Percentiles rank a stretch among this genome's conserved stretches.
Conservation (phyloP, 2,888 invertebrate species). For the Neria commutata region DNA sequence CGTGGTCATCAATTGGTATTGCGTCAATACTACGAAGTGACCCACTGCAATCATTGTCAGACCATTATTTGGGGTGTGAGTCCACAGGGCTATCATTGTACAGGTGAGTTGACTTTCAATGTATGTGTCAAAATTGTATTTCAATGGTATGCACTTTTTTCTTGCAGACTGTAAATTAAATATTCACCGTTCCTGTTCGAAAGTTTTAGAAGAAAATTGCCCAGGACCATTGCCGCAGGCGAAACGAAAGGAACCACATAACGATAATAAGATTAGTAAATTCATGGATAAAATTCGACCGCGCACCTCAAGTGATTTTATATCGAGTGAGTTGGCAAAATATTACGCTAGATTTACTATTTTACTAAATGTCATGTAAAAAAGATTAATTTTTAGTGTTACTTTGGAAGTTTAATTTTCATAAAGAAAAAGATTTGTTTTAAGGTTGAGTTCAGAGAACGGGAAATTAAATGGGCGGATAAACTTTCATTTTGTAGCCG, state of each 20-base stretch:
- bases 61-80: slow-evolving; percentile 93
- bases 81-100: slow-evolving; percentile 95
- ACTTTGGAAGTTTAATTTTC: background rate
- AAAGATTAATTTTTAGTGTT: background rate
- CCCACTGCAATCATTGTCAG: slow-evolving; percentile 92
- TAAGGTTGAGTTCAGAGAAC: too few species aligned
- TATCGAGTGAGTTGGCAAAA: slow-evolving; percentile 44
- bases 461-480: too few species aligned
- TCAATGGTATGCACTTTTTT: slow-evolving; percentile 48
- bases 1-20: slow-evolving; percentile 90
- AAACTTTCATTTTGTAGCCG: too few species aligned
- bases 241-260: slow-evolving; percentile 66
- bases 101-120: slow-evolving; percentile 68
- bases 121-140: background rate
- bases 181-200: slow-evolving; percentile 83
- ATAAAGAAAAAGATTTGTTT: too few species aligned
- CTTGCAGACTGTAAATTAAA: slow-evolving; percentile 79
- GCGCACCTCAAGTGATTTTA: slow-evolving; percentile 50
- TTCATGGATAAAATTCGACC: slow-evolving; percentile 71
- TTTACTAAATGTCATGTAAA: slow-evolving; percentile 17
- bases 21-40: slow-evolving; percentile 87
- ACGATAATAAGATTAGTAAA: slow-evolving; percentile 74
- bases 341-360: slow-evolving; percentile 17
- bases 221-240: slow-evolving; percentile 70
- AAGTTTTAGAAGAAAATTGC: slow-evolving; percentile 80